Conservation (phyloP, 2,888 invertebrate genomes). For the Diabrotica balteata region DNA sequence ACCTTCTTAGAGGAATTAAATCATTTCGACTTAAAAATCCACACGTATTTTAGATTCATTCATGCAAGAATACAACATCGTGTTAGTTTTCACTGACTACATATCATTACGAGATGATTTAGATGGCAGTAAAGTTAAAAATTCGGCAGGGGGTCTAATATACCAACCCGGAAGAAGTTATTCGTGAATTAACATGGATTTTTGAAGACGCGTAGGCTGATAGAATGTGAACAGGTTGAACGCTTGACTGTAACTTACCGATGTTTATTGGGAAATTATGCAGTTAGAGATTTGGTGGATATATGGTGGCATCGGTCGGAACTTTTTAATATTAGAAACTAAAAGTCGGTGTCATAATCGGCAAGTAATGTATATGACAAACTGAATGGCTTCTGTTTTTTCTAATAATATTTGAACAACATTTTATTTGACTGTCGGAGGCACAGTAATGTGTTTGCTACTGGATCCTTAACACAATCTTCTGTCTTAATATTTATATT, state of each 20-base stretch:
- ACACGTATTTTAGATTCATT: constrained; percentile 4
- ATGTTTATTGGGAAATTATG: constrained; percentile 16
- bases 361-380: too few species aligned
- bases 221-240: constrained; percentile 13
- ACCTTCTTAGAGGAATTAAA: too few species aligned
- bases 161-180: constrained; percentile 18
- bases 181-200: constrained; percentile 18
- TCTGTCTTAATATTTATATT: too few species aligned
- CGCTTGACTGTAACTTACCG: constrained; percentile 15
- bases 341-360: too few species aligned
- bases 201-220: constrained; percentile 11
- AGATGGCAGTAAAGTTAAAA: constrained; percentile 15
- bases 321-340: too few species aligned
- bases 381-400: too few species aligned
- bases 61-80: constrained; percentile 12
- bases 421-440: too few species aligned
- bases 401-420: too few species aligned
- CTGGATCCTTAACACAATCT: too few species aligned
- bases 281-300: constrained; percentile 5
- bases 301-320: not conserved
- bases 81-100: constrained; percentile 20
- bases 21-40: constrained; percentile 4
- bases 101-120: constrained; percentile 20
- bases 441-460: too few species aligned
- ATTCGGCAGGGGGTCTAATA: constrained; percentile 22